Conservation (phyloP, 2,888 invertebrate species). For the Cyrtodaria siliqua region DNA sequence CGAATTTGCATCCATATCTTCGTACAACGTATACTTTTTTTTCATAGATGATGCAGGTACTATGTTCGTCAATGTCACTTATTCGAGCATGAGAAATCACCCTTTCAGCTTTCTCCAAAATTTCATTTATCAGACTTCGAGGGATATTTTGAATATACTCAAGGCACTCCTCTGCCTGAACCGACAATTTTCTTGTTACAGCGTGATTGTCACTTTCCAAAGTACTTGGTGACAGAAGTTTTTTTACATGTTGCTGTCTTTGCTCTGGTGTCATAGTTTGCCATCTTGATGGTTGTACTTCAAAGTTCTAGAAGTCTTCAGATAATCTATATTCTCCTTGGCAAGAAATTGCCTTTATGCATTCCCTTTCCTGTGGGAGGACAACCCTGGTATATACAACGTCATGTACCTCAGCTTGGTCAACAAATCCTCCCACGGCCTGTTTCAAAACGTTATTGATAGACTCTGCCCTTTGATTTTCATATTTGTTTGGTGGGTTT, state of each 20-base stretch:
- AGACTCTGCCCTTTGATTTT: slow-evolving; percentile 1
- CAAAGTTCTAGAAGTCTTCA: neutral
- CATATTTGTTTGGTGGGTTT: neutral
- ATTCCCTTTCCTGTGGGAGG: slow-evolving; percentile 1
- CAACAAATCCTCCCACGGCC: slow-evolving; percentile 1
- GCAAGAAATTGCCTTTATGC: slow-evolving; percentile 1
- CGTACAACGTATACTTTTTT: neutral
- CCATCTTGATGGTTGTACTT: slow-evolving; percentile 1
- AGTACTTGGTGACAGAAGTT: slow-evolving; percentile 1
- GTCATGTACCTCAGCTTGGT: neutral
- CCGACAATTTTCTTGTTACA: neutral
- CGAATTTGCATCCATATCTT: neutral
- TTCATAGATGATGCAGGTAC: neutral
- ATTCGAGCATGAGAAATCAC: slow-evolving; percentile 1
- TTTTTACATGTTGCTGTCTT: neutral
- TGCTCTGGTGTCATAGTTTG: neutral
- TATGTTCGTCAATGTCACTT: neutral
- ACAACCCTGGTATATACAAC: neutral
- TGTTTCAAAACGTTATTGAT: slow-evolving; percentile 1
- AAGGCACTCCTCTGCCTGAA: neutral
- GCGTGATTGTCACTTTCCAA: neutral
- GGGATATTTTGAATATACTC: slow-evolving; percentile 1
- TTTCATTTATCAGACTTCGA: neutral
- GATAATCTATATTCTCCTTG: slow-evolving; percentile 1
- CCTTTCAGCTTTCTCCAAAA: neutral